Percentiles rank a stretch among this genome's conserved stretches.
These are phyloP conservation scores for Drosophila persimilis DNA, from an alignment of 1,140 invertebrate genomes.

Conservation along the genomic window DNA sequence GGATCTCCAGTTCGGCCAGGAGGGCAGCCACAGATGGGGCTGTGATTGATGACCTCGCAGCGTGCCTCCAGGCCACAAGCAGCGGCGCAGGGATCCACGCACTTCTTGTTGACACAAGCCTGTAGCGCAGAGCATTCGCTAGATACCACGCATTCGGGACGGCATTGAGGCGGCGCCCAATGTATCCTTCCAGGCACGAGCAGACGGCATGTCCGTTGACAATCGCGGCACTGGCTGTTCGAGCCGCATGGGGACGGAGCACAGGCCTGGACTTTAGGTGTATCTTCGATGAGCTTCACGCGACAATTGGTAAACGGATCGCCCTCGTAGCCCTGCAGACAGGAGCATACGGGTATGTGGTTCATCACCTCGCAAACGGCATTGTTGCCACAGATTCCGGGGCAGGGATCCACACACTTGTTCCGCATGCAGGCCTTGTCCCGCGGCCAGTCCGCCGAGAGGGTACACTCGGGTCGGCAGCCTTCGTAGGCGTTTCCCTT, in stretches of 20 bases:
- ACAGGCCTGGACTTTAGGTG: conserved; percentile 88
- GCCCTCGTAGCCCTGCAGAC: conserved; percentile 89
- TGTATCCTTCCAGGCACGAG: conserved; percentile 90
- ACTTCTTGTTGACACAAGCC: conserved; percentile 93
- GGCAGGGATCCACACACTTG: conserved; percentile 92
- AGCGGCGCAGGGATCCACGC: conserved; percentile 92
- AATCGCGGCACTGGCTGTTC: conserved; percentile 90
- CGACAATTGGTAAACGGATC: conserved; percentile 91
- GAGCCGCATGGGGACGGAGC: conserved; percentile 88
- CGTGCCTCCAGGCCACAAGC: conserved; percentile 92
- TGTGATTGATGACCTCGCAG: conserved; percentile 93
- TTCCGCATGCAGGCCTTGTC: conserved; percentile 92
- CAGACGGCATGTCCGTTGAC: conserved; percentile 89
- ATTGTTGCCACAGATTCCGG: conserved; percentile 92
- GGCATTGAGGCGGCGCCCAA: conserved; percentile 90
- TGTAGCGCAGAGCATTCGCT: conserved; percentile 91
- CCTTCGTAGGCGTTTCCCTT: conserved; percentile 92
- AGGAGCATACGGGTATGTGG: conserved; percentile 92
- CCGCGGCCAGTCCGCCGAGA: conserved; percentile 91
- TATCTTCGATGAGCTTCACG: conserved; percentile 83
- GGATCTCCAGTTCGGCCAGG: conserved; percentile 92
- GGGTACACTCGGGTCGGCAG: conserved; percentile 91
- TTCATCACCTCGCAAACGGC: conserved; percentile 92
- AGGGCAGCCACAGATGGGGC: conserved; percentile 91
- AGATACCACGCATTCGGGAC: conserved; percentile 92